Conservation (phyloP, 2,888 invertebrate genomes). For the Pomacea canaliculata region DNA sequence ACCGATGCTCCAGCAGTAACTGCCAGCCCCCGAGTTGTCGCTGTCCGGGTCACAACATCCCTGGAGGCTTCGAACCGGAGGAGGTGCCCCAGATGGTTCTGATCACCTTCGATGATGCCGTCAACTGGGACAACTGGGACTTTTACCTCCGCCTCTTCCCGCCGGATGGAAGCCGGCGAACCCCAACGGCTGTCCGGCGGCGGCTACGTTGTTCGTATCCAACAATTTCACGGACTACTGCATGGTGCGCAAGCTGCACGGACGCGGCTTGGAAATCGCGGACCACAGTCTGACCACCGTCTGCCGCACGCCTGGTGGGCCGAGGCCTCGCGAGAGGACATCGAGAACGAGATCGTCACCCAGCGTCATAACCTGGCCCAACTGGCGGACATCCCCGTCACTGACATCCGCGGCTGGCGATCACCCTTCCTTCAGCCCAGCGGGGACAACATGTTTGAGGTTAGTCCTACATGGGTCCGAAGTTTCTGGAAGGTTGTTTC, state of each 20-base stretch:
- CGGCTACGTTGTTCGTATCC: constrained; percentile 98
- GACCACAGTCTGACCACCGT: constrained; percentile 77
- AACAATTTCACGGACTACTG: constrained; percentile 99
- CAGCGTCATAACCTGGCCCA: constrained; percentile 55
- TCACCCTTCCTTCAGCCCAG: constrained; percentile 59
- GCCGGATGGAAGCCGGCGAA: constrained; percentile 70
- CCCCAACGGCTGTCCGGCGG: constrained; percentile 78
- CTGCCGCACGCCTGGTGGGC: constrained; percentile 77
- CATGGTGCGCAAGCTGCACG: constrained; percentile 73
- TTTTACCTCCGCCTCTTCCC: constrained; percentile 43
- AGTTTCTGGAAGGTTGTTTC: too few species aligned
- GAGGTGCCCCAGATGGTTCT: constrained; percentile 59
- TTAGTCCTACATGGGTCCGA: constrained; percentile 62
- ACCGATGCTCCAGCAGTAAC: constrained; percentile 23
- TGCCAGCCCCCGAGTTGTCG: constrained; percentile 53
- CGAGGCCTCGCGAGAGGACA: constrained; percentile 67
- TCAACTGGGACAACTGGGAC: constrained; percentile 51
- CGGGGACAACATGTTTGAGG: constrained; percentile 82
- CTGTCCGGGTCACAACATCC: constrained; percentile 43
- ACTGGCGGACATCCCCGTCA: constrained; percentile 70
- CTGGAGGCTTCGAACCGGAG: constrained; percentile 32
- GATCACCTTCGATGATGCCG: constrained; percentile 62
- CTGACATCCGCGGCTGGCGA: constrained; percentile 58
- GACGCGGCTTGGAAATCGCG: constrained; percentile 79
- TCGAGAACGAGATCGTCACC: constrained; percentile 48